These are phyloP conservation scores for Anisognathus igniventris DNA, from an alignment of 2,797 vertebrate genomes.

Conservation along the genomic window DNA sequence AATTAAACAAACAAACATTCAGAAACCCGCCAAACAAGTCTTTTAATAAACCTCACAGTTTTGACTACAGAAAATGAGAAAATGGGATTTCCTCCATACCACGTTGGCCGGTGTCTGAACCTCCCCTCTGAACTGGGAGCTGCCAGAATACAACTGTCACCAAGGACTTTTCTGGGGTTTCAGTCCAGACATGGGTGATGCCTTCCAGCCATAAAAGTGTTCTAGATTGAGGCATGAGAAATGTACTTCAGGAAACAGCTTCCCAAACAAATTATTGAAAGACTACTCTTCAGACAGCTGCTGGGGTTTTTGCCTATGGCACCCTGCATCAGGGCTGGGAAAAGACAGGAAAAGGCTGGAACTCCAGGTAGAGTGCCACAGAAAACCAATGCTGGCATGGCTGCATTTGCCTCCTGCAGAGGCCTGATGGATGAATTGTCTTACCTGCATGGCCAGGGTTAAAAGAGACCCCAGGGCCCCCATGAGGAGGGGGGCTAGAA, in stretches of 20 bases:
- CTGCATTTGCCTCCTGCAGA: accelerated
- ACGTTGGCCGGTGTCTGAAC: background rate
- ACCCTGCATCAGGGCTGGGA: background rate
- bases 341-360: background rate
- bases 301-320: background rate
- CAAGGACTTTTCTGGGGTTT: background rate
- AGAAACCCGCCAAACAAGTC: accelerated
- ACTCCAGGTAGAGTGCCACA: accelerated
- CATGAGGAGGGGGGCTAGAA: background rate
- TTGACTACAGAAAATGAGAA: background rate
- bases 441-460: background rate
- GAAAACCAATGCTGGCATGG: background rate
- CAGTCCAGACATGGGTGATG: background rate
- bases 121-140: background rate
- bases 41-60: background rate
- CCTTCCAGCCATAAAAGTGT: background rate
- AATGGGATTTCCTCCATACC: background rate
- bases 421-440: background rate
- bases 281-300: too few species aligned
- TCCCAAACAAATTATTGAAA: background rate
- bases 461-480: background rate
- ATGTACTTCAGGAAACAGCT: background rate
- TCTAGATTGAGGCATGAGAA: background rate
- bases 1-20: background rate
- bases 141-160: background rate